Evolutionary conservation across 2,888 invertebrate species (phyloP).

Genomic region (Gortyna flavago): DNA sequence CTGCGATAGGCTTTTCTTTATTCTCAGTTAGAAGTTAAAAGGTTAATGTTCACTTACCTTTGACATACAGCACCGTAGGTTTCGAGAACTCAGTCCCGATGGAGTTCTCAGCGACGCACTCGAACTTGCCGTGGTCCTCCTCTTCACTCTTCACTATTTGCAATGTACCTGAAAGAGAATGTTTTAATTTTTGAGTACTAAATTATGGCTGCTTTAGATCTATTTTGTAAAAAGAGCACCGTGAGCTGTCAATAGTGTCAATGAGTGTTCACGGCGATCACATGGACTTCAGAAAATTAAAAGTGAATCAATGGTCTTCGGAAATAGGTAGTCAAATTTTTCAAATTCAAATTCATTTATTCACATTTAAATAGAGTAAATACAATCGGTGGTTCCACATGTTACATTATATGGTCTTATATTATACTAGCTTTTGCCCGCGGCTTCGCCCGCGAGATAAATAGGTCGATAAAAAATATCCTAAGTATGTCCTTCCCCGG

Average conservation of each 20-base stretch:
- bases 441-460: no score
- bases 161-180: conserved; percentile 92
- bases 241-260: neutral
- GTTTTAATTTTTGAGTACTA: neutral
- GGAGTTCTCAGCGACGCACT: conserved; percentile 98
- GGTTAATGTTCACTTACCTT: conserved; percentile 91
- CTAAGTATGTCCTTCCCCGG: no score
- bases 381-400: no score
- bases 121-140: conserved; percentile 98
- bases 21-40: neutral
- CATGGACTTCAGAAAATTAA: neutral
- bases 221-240: neutral
- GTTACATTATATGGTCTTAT: no score
- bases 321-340: no score
- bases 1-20: neutral
- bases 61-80: conserved; percentile 96
- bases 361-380: no score
- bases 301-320: neutral
- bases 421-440: no score
- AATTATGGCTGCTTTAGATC: neutral
- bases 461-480: no score
- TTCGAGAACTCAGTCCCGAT: conserved; percentile 98
- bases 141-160: conserved; percentile 97
- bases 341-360: no score
- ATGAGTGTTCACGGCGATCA: no score